Evolutionary conservation across 2,888 invertebrate genomes (phyloP).

Genomic region (Saturnia japonica): DNA sequence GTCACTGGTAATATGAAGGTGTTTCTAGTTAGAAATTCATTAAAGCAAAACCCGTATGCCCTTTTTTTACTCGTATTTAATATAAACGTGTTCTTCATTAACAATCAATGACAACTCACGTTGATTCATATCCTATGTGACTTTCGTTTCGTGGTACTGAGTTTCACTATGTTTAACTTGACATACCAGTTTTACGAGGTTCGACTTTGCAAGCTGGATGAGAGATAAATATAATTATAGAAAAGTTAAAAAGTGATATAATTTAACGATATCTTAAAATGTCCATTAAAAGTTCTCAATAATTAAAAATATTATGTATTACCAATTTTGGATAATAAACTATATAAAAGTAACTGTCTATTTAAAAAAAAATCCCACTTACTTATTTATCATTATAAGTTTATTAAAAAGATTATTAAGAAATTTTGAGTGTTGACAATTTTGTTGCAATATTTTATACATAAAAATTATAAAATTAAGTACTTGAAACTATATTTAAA

Average conservation of each 20-base stretch:
- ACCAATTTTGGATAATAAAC: background rate
- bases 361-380: conserved; percentile 31
- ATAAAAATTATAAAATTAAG: background rate
- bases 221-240: conserved; percentile 1
- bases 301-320: background rate
- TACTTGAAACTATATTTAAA: too few relatives aligned
- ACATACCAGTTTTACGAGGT: conserved; percentile 52
- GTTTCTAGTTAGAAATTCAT: background rate
- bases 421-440: background rate
- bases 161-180: conserved; percentile 56
- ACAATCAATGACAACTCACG: conserved; percentile 43
- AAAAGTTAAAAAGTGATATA: background rate
- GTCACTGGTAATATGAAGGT: background rate
- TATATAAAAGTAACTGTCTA: background rate
- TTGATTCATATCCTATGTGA: conserved; percentile 46
- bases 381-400: background rate
- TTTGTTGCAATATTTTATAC: background rate
- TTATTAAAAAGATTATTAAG: background rate
- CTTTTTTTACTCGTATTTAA: background rate
- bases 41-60: background rate
- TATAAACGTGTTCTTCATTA: background rate
- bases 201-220: conserved; percentile 42
- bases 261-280: background rate
- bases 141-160: conserved; percentile 59
- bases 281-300: background rate